Evolutionary conservation across 1,140 invertebrate species (phyloP), one percentile per base, ranked within the genome.

Genomic region (Tetramorium simillimum): DNA sequence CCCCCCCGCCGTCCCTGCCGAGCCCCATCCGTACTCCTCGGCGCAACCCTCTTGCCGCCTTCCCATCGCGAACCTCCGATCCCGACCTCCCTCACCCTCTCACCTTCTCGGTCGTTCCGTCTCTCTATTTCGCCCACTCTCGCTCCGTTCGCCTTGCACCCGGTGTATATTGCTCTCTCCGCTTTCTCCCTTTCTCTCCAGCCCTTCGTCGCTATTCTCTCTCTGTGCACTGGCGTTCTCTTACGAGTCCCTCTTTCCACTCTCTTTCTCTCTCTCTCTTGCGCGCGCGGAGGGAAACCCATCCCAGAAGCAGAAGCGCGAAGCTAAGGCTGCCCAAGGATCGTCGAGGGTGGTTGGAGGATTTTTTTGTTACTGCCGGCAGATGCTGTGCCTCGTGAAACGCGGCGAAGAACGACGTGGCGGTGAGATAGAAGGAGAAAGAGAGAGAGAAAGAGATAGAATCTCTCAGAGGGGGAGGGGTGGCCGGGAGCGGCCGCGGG

Each of bases 341-440:
- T 65, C 73, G 70, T 85, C 60, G 76, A 75, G 62, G 82, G 58
- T 86, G 86, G 85, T 90, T 90, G 82, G 78, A 90, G 65, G 87
- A 88, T 91, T 91, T 90, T 86, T 88, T 91, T 91, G 86, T 90
- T 89, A 72, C 89, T 76, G 62, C 84, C 77, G 63, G 77, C 87
- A 87, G 89, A 90, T 89, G 89, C 89, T 90, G 77, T 84, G 80
- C 86, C 78, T 85, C 85, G 81, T 78, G 87, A 73, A 88, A 73
- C 76, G 85, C 78, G 65, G 67, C 72, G 75, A 81, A 81, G 85
- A 80, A 60, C 63, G 62, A 81, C 63, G 75, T 63, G 40, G 6
- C 56, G n/a, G 40, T 75, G n/a, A 65, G 43, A 49, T 24, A 77
- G 72, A 77, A 40, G 75, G 51, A 86, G 60, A 51, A 33, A 72